Conservation (phyloP, 2,888 invertebrate genomes). For the Tubulanus polymorphus region DNA sequence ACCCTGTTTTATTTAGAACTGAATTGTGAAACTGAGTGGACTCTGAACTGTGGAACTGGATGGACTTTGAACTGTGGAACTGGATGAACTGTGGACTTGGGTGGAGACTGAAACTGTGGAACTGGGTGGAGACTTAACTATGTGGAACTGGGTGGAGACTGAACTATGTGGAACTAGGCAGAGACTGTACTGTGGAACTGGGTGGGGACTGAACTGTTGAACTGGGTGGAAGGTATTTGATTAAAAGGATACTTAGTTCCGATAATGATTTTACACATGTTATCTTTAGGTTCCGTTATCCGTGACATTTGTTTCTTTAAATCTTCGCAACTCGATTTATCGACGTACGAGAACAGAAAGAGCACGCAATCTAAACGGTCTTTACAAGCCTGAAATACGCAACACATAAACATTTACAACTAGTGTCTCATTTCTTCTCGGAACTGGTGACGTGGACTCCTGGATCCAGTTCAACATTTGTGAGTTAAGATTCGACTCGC, state of each 20-base stretch:
- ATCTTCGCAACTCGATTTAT: constrained; percentile 58
- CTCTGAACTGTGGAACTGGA: no score
- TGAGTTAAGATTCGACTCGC: no score
- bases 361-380: constrained; percentile 59
- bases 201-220: not conserved
- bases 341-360: constrained; percentile 59
- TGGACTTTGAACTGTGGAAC: no score
- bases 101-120: no score
- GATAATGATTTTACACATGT: constrained; percentile 57
- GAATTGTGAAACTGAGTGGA: no score
- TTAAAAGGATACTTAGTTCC: constrained; percentile 58
- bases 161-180: not conserved
- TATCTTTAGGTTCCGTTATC: constrained; percentile 54
- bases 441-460: not conserved
- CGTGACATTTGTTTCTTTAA: constrained; percentile 57
- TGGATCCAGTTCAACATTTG: no score
- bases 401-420: not conserved
- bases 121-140: no score
- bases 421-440: not conserved
- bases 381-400: constrained; percentile 56
- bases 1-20: no score
- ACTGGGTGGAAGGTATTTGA: not conserved
- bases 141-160: no score
- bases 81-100: no score
- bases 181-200: not conserved